phyloP scores from a whole-genome alignment of 1,140 invertebrate species.

The Maniola jurtina region DNA sequence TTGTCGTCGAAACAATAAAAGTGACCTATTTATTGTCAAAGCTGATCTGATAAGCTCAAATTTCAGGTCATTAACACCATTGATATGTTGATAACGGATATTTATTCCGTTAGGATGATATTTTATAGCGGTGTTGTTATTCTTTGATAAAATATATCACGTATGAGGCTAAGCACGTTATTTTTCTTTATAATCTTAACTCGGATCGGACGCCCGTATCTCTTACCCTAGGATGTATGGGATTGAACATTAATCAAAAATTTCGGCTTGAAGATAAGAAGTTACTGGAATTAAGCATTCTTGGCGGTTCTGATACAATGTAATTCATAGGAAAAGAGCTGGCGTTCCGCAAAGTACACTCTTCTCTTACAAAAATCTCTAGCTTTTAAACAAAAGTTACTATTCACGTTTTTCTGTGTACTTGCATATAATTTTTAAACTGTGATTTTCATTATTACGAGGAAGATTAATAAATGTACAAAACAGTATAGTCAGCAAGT shows the following conservation, averaged over 20 bases:
- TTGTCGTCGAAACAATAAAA: slow-evolving; percentile 61
- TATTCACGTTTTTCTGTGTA: too few relatives aligned
- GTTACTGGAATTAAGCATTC: slow-evolving; percentile 52
- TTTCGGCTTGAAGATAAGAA: slow-evolving; percentile 51
- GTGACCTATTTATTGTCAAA: slow-evolving; percentile 69
- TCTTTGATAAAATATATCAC: slow-evolving; percentile 47
- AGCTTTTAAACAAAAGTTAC: too few relatives aligned
- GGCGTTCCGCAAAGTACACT: neutral
- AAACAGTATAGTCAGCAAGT: too few relatives aligned
- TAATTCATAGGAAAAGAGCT: slow-evolving; percentile 31
- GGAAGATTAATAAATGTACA: too few relatives aligned
- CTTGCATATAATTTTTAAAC: too few relatives aligned
- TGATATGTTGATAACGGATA: slow-evolving; percentile 47
- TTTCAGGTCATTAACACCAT: slow-evolving; percentile 68
- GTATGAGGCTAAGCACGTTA: slow-evolving; percentile 38
- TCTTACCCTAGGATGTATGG: slow-evolving; percentile 31
- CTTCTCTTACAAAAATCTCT: too few relatives aligned
- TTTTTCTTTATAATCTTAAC: slow-evolving; percentile 60
- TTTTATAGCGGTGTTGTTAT: slow-evolving; percentile 43
- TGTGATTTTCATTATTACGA: too few relatives aligned
- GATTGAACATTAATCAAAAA: slow-evolving; percentile 62
- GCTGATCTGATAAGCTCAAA: slow-evolving; percentile 63
- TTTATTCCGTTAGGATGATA: slow-evolving; percentile 36
- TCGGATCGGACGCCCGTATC: slow-evolving; percentile 39
- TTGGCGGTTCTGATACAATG: slow-evolving; percentile 48